A percentile compares a stretch with the other conserved stretches of the same genome.
These are phyloP conservation scores for Hydropsyche tenuis DNA, from an alignment of 1,140 invertebrate species.

Conservation along the genomic window DNA sequence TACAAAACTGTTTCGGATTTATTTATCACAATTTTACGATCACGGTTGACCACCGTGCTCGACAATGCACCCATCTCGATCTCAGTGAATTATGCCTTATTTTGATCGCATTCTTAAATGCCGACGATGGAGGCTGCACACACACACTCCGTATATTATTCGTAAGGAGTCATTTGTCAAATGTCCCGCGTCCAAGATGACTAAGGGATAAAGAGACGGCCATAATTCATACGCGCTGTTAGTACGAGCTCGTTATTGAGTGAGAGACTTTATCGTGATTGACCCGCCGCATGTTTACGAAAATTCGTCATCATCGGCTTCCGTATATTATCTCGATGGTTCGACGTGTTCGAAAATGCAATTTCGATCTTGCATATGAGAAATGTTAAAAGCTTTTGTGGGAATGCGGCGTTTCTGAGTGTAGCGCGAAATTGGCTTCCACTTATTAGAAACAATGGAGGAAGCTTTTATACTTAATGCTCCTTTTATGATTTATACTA, in stretches of 20 bases:
- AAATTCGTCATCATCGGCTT: neutral
- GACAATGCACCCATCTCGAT: neutral
- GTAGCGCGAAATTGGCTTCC: too few species aligned
- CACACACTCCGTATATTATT: conserved; percentile 38
- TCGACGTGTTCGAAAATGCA: too few species aligned
- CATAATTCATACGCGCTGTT: conserved; percentile 43
- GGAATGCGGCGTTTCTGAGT: too few species aligned
- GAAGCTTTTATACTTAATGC: too few species aligned
- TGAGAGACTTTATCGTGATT: neutral
- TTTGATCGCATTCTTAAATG: conserved; percentile 28
- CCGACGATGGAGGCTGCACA: conserved; percentile 20
- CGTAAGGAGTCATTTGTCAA: conserved; percentile 47
- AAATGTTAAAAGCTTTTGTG: too few species aligned
- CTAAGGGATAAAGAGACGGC: conserved; percentile 45
- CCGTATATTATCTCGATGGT: too few species aligned
- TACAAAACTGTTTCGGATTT: neutral
- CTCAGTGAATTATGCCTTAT: conserved; percentile 26
- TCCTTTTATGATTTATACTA: too few species aligned
- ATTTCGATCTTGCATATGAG: too few species aligned
- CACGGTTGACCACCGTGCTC: neutral
- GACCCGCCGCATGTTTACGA: neutral
- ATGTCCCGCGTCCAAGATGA: conserved; percentile 47
- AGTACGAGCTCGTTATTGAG: conserved; percentile 21
- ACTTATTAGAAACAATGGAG: too few species aligned
- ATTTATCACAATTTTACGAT: conserved; percentile 7